Evolutionary conservation across 2,113 vertebrate genomes (phyloP), one percentile per base, ranked within the genome.

Genomic region (Oncorhynchus clarkii): DNA sequence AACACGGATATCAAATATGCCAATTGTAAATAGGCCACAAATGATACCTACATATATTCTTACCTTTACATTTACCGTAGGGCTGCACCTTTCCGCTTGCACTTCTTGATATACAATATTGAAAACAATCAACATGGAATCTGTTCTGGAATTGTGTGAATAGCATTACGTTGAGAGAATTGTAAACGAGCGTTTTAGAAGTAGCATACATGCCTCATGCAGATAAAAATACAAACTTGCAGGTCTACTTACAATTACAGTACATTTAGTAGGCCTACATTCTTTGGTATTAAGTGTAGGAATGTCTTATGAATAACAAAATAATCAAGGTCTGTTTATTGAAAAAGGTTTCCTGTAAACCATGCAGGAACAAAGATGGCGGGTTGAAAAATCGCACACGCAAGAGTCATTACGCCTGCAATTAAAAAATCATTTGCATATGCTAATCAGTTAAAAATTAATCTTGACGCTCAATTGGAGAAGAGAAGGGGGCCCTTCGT

Each of bases 341-440:
- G 16, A 70, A 34, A 80, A 80, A 79, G 7, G 76, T 82, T 72
- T 90, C 85, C 80, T 85, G 84, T 70, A 76, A 86, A 79, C 77
- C 75, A 45, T 11, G 39, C 39, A 70, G 75, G 31, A 85, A 89
- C 78, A 88, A 85, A 88, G 87, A 91, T 92, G 91, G 90, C 89
- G 89, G 86, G 80, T 65, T 81, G 88, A 84, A 83, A 84, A 86
- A 87, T 88, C 80, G 91, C 89, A 83, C 87, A 89, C 88, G 90
- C 81, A 86, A 84, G 72, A 88, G 86, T 90, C 87, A 93, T 90
- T 92, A 91, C 90, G 84, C 76, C 86, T 92, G 93, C 94, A 96
- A 97, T 97, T 96, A 96, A 92, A 90, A 87, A 83, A 85, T 90
- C 78, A 96, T 98, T 97, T 96, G 88, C 96, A 97, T 96, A 97